These are phyloP conservation scores for Xiphorhynchus elegans DNA, from an alignment of 2,113 vertebrate species.

Conservation along the genomic window DNA sequence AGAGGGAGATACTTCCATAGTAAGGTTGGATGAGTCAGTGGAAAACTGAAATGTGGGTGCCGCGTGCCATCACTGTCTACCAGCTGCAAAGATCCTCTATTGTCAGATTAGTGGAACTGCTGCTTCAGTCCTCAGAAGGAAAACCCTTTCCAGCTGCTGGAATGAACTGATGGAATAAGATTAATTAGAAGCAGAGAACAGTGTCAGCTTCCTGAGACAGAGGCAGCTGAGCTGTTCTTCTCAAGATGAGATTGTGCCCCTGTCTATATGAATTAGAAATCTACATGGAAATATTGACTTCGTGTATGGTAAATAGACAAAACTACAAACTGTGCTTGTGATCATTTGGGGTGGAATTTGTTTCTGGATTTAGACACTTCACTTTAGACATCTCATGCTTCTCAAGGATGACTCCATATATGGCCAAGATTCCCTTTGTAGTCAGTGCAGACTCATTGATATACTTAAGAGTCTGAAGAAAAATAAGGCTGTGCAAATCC, in stretches of 20 bases:
- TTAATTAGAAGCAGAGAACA: slow-evolving; percentile 23
- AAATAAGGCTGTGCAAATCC: not conserved
- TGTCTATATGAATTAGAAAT: not conserved
- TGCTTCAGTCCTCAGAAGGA: not conserved
- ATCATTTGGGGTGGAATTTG: not conserved
- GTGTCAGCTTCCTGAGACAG: not conserved
- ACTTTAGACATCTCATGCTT: not conserved
- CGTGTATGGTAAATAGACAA: not conserved
- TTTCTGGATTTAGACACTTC: not conserved
- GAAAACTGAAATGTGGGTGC: not conserved
- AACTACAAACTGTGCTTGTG: accelerated
- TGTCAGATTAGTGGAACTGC: not conserved
- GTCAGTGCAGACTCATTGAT: not conserved
- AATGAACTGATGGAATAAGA: slow-evolving; percentile 9
- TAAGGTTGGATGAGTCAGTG: not conserved
- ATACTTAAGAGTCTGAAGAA: not conserved
- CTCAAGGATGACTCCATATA: not conserved
- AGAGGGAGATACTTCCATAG: not conserved
- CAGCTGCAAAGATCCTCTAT: not conserved
- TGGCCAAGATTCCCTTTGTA: not conserved
- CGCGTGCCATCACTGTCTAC: not conserved
- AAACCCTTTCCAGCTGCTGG: slow-evolving; percentile 29
- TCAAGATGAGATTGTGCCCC: not conserved
- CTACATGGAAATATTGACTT: not conserved
- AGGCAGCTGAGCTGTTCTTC: not conserved